These are phyloP conservation scores for Cepaea hortensis DNA, from an alignment of 2,888 invertebrate species.

Conservation along the genomic window DNA sequence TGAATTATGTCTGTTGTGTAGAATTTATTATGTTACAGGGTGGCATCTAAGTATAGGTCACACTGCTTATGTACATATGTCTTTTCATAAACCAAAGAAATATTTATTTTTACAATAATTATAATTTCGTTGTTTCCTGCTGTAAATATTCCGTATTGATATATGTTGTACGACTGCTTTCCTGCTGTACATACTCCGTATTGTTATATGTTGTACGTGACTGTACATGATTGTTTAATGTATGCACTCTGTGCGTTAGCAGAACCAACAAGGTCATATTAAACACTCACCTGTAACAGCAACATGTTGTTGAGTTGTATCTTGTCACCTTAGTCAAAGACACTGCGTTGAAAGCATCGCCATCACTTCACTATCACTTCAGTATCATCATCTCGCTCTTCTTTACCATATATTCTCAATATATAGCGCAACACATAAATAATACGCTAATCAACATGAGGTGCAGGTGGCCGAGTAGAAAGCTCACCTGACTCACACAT, in stretches of 20 bases:
- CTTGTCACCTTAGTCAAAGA: neutral
- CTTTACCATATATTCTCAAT: too few relatives aligned
- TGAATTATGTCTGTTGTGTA: too few relatives aligned
- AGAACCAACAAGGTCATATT: constrained; percentile 31
- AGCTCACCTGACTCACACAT: too few relatives aligned
- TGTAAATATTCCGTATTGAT: neutral
- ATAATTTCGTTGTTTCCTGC: neutral
- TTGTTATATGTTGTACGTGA: constrained; percentile 6
- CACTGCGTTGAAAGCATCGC: too few relatives aligned
- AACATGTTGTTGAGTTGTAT: neutral
- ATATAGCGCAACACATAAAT: too few relatives aligned
- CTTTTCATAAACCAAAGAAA: constrained; percentile 21
- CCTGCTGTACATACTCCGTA: constrained; percentile 10
- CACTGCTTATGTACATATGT: neutral
- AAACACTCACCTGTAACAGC: constrained; percentile 25
- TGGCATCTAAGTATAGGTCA: neutral
- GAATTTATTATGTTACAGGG: too few relatives aligned
- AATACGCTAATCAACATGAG: too few relatives aligned
- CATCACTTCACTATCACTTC: too few relatives aligned
- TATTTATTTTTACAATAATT: constrained; percentile 14
- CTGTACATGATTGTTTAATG: constrained; percentile 23
- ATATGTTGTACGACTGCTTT: neutral
- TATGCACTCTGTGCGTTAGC: constrained; percentile 29
- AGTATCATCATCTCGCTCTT: too few relatives aligned
- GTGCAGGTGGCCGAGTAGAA: too few relatives aligned